Conservation (phyloP, 1,140 invertebrate species). For the Pentalonia nigronervosa region DNA sequence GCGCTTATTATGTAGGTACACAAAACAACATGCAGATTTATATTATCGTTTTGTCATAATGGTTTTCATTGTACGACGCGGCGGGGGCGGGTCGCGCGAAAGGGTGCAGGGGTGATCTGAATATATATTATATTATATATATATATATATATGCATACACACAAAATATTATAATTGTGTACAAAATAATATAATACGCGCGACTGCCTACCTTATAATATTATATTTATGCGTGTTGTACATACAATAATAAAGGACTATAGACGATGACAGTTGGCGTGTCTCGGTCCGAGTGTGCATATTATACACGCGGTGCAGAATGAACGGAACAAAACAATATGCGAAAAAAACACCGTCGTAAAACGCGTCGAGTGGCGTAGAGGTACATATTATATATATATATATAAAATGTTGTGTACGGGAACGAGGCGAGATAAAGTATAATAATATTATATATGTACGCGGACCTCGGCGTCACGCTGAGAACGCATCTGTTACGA, state of each 20-base stretch:
- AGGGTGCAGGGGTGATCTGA: not conserved
- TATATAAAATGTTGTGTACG: not conserved
- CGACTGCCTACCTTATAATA: not conserved
- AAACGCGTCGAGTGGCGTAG: not conserved
- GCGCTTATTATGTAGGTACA: too few relatives aligned
- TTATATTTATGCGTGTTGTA: not conserved
- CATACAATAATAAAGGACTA: not conserved
- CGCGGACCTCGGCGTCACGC: slow-evolving; percentile 30
- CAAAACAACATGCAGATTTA: not conserved
- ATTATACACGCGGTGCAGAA: not conserved
- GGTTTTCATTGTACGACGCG: not conserved
- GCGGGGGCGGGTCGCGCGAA: not conserved
- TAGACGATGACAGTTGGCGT: slow-evolving; percentile 5
- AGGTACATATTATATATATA: not conserved
- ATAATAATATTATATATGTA: not conserved
- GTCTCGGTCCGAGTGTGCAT: not conserved
- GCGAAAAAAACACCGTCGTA: not conserved
- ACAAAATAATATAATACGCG: not conserved
- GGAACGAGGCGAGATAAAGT: not conserved
- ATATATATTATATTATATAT: not conserved
- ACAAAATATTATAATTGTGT: slow-evolving; percentile 16
- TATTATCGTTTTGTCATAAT: not conserved
- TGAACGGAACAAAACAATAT: not conserved
- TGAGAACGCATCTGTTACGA: slow-evolving; percentile 42
- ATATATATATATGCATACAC: not conserved